Conservation (phyloP, 2,113 vertebrate genomes). For the Emydura subglobosa region DNA sequence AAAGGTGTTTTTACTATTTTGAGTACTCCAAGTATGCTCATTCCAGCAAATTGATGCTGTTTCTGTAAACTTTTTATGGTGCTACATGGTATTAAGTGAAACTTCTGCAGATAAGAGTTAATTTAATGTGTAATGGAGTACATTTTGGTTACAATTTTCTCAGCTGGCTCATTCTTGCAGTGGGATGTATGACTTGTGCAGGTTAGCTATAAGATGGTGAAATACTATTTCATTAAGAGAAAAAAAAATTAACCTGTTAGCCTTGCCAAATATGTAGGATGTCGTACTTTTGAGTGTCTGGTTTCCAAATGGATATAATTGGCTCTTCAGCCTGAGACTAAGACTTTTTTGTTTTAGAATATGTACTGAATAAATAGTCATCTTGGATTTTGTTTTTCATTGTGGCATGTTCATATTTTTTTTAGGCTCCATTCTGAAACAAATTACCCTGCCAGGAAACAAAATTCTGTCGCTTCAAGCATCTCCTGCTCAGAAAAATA, state of each 20-base stretch:
- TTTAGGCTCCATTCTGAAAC: slow-evolving; percentile 85
- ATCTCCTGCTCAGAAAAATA: slow-evolving; percentile 82
- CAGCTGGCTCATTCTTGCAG: background rate
- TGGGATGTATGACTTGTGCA: background rate
- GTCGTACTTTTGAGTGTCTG: background rate
- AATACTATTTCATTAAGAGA: background rate
- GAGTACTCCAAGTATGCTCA: background rate
- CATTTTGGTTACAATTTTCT: background rate
- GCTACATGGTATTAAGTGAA: background rate
- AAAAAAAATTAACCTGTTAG: background rate
- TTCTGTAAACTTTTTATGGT: background rate
- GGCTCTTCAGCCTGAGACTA: background rate
- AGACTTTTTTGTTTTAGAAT: background rate
- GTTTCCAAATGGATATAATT: background rate
- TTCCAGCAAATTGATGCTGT: background rate
- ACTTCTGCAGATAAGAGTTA: background rate
- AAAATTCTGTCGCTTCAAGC: slow-evolving; percentile 84
- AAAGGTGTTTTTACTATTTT: background rate
- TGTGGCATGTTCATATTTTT: slow-evolving; percentile 72
- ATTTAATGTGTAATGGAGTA: background rate
- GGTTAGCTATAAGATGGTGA: background rate
- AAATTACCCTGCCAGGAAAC: slow-evolving; percentile 84
- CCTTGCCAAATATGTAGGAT: background rate
- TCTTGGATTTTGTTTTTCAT: slow-evolving; percentile 12
- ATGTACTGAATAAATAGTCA: background rate